Evolutionary conservation across 2,113 vertebrate species (phyloP).

Genomic region (Ursus arctos): DNA sequence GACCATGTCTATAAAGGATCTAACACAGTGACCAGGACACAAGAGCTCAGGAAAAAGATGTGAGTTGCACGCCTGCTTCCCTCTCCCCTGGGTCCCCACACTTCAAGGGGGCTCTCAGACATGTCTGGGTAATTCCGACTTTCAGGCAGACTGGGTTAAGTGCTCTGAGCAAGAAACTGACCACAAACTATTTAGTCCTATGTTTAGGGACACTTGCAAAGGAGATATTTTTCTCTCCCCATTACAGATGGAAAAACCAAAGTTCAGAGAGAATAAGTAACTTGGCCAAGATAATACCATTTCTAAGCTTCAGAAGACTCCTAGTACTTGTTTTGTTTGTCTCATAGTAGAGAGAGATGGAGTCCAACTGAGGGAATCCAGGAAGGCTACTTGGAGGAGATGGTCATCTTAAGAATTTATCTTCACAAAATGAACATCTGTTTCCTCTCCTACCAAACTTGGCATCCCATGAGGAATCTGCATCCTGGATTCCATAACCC

Average conservation of each 20-base stretch:
- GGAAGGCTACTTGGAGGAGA: not conserved
- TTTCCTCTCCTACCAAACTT: not conserved
- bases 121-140: not conserved
- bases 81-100: not conserved
- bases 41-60: not conserved
- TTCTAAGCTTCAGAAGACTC: not conserved
- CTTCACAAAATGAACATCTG: not conserved
- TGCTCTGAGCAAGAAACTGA: not conserved
- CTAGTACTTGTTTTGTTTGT: not conserved
- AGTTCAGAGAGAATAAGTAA: not conserved
- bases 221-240: not conserved
- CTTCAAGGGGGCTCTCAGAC: not conserved
- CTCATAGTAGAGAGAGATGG: not conserved
- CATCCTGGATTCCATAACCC: not conserved
- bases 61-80: accelerated
- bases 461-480: not conserved
- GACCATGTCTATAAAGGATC: not conserved
- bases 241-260: not conserved
- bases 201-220: not conserved
- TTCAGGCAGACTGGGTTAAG: not conserved
- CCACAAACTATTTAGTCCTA: not conserved
- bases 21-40: not conserved
- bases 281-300: not conserved
- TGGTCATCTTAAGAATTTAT: not conserved
- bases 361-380: not conserved